Conservation (phyloP, 2,797 vertebrate genomes). For the Pteropus rufus region DNA sequence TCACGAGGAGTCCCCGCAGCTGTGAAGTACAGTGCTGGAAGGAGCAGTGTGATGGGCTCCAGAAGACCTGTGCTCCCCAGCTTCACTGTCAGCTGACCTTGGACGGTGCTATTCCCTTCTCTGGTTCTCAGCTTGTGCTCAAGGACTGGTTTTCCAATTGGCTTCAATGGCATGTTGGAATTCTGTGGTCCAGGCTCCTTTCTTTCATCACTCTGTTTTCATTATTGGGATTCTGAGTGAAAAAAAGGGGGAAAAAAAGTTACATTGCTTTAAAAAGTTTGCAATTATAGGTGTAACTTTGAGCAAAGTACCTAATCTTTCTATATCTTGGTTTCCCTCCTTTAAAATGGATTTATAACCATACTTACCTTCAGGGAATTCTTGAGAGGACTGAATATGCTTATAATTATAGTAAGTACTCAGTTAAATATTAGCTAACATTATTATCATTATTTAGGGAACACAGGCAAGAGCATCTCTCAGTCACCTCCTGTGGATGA, state of each 20-base stretch:
- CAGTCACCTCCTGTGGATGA: neutral
- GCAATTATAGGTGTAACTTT: neutral
- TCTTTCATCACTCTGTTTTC: neutral
- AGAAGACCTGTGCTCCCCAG: fast-evolving
- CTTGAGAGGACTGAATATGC: neutral
- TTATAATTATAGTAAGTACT: neutral
- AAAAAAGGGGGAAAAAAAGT: neutral
- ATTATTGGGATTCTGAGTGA: neutral
- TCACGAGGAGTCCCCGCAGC: neutral
- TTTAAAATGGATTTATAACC: neutral
- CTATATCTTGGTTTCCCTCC: neutral
- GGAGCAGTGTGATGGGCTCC: neutral
- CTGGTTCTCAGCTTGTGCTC: neutral
- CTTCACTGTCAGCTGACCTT: neutral
- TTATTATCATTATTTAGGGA: neutral
- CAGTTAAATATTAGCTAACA: neutral
- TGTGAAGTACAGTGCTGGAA: neutral
- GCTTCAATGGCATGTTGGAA: neutral
- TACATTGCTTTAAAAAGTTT: neutral
- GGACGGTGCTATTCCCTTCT: neutral
- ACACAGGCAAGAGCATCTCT: neutral
- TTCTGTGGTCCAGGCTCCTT: neutral
- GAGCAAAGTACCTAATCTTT: neutral
- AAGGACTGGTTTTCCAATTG: neutral
- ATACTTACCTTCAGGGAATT: neutral